Evolutionary conservation across 2,113 vertebrate genomes (phyloP), one percentile per base, ranked within the genome.

Genomic region (Plectropomus leopardus): DNA sequence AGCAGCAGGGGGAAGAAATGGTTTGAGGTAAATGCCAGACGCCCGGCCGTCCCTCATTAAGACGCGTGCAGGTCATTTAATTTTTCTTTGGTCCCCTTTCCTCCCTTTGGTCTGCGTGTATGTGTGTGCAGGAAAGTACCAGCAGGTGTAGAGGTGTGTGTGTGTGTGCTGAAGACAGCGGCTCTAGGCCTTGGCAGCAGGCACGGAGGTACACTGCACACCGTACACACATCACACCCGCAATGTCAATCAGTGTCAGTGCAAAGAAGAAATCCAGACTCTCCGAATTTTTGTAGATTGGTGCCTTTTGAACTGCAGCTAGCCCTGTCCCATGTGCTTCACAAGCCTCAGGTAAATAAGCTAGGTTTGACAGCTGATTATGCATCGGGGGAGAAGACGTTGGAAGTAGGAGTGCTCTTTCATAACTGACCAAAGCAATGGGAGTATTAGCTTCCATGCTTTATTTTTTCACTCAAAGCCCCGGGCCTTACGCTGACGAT

Each of bases 1-100:
- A 88, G 73, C 69, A 80, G 78, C 68, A 50, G 85, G 76, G 80
- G 80, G 71, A 86, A 72, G 73, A 83, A 89, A 89, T 61, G 84
- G 84, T 82, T 88, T 82, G 80, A 90, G 90, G 93, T 87, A 69
- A 92, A 93, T 75, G 77, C 85, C 92, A 94, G 93, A 93, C 64
- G 59, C 83, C 78, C 53, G 40, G 86, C 81, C 84, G 54, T 75
- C 81, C 82, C 92, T 94, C 94, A 93, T 94, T 92, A 93, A 86
- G 92, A 91, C 88, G 87, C 88, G 86, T 92, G 92, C 89, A 89
- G 87, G 88, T 91, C 88, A 88, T 87, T 91, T 88, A 8, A 50
- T 83, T 89, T 78, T 71, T 89, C 85, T 91, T 87, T 88, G 85
- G 76, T 83, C 79, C 74, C 47, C 80, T 74, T 80, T 47, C 80